Percentiles rank a stretch among this genome's conserved stretches.
Conservation (phyloP, 2,888 invertebrate genomes). For the Machimus rusticus region DNA sequence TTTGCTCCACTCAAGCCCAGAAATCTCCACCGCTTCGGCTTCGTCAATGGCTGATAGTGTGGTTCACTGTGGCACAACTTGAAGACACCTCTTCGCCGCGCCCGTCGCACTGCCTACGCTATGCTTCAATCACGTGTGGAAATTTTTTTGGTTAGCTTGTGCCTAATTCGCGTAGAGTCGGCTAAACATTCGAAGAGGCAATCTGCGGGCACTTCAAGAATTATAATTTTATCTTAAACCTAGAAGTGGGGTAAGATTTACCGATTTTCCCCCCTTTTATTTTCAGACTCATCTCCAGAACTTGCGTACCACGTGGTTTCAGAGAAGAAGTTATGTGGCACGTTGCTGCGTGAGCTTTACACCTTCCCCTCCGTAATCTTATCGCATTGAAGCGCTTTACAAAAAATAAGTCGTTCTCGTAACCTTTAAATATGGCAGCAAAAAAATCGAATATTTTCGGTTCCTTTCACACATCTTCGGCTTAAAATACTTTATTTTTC, state of each 20-base stretch:
- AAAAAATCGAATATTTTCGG: not conserved
- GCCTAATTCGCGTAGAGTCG: not conserved
- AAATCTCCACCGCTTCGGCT: not conserved
- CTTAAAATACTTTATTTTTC: not conserved
- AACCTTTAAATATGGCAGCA: not conserved
- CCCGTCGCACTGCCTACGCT: not conserved
- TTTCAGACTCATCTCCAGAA: not conserved
- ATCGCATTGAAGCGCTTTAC: not conserved
- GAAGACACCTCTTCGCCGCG: not conserved
- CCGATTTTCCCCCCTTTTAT: not conserved
- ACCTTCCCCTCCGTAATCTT: not conserved
- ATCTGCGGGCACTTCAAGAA: not conserved
- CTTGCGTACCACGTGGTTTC: not conserved
- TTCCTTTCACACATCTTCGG: not conserved
- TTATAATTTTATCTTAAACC: not conserved
- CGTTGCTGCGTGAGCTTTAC: not conserved
- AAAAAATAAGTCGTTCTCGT: not conserved
- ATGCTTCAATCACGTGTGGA: conserved; percentile 20
- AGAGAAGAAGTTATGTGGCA: not conserved
- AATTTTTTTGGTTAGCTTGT: conserved; percentile 10
- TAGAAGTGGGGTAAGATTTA: not conserved
- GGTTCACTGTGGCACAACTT: not conserved
- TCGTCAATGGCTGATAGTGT: not conserved
- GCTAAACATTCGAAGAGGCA: not conserved
- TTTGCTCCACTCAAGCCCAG: not conserved